These are phyloP conservation scores for Chionis minor DNA, from an alignment of 2,113 vertebrate genomes.

Conservation along the genomic window DNA sequence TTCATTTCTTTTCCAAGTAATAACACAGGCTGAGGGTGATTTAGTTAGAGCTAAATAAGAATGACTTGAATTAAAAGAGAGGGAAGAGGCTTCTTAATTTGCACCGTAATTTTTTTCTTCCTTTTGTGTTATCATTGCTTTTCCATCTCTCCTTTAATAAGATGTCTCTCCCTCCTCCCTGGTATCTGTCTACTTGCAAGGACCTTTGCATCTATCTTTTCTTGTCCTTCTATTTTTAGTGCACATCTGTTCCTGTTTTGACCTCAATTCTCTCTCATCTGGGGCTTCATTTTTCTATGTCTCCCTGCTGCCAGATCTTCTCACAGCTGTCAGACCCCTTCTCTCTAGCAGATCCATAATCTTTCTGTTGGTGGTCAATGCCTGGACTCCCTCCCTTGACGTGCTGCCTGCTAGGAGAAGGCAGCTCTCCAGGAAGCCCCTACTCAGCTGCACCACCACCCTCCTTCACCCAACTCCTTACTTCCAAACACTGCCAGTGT, in stretches of 20 bases:
- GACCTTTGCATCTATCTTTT: slow-evolving; percentile 31
- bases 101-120: background rate
- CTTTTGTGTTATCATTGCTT: background rate
- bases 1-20: slow-evolving; percentile 8
- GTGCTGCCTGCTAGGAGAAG: background rate
- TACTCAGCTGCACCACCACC: background rate
- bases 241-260: slow-evolving; percentile 48
- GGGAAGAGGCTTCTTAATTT: background rate
- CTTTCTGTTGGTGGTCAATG: background rate
- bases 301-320: background rate
- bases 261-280: slow-evolving; percentile 47
- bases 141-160: slow-evolving; percentile 40
- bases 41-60: slow-evolving; percentile 5
- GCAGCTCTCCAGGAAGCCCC: background rate
- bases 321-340: background rate
- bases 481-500: background rate
- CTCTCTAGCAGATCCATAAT: background rate
- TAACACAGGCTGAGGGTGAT: background rate
- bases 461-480: background rate
- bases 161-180: background rate
- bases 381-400: background rate
- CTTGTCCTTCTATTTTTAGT: slow-evolving; percentile 21
- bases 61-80: background rate
- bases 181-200: background rate
- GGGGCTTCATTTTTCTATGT: background rate